Evolutionary conservation across 2,113 vertebrate species (phyloP), one percentile per base, ranked within the genome.

Genomic region (Theropithecus gelada): DNA sequence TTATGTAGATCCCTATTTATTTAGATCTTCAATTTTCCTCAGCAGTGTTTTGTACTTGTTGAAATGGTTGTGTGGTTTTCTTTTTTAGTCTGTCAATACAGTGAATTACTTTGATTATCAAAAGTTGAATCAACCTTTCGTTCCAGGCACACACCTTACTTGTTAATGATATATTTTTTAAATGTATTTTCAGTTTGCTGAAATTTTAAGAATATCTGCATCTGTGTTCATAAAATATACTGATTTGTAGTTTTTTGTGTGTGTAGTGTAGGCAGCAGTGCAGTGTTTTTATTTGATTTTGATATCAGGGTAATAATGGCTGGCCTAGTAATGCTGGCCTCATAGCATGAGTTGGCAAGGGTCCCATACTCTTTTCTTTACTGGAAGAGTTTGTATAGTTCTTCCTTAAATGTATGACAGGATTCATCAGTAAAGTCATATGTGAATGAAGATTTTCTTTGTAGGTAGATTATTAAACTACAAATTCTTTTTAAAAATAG

Each of bases 21-120:
- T 89, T 81, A 89, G 18, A 64, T 50, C 20, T 94, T 72, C 50
- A 68, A 13, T 82, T 72, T 89, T 89, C 82, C n/a, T 94, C 7
- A 59, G 50, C 20, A 82, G 64, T 45, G 8, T 89, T 94, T 94
- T 82, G 6, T 35, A 52, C 43, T 89, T 73, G 66, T 92, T 57
- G 25, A 91, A 27, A 86, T 81, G 30, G 66, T 94, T 40, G 20
- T 83, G 9, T 59, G 59, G 68, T 87, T 81, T 94, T 50, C 59
- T 27, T 40, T 38, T 73, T 87, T 66, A 35, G 25, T 87, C 23
- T 87, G 10, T 75, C 78, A 70, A 27, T 50, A 0, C 48, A 82
- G n/a, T 92, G 40, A 88, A 76, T 88, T 94, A 66, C 23, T 50
- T 68, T 68, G 50, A 92, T 68, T 87, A 91, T 82, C 48, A 61